These are phyloP conservation scores for Aplodontia rufa DNA, from an alignment of 2,113 vertebrate genomes.

Conservation along the genomic window DNA sequence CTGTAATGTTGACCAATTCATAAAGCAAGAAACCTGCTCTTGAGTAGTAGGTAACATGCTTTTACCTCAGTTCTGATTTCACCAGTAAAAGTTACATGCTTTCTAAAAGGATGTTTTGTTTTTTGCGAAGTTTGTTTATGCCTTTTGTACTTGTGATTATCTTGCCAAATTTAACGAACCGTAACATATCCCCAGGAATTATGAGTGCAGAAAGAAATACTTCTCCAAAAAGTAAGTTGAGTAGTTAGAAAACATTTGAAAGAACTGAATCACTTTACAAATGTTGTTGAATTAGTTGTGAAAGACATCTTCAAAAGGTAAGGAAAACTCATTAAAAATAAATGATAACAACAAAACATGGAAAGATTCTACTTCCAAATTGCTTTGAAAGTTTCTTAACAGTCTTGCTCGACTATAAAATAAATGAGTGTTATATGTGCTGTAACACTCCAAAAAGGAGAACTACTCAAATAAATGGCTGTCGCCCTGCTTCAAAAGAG, in stretches of 20 bases:
- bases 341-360: background rate
- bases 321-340: background rate
- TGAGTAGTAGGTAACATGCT: background rate
- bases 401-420: background rate
- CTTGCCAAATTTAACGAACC: background rate
- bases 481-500: background rate
- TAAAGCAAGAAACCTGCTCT: background rate
- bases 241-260: background rate
- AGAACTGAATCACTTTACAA: background rate
- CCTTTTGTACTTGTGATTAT: background rate
- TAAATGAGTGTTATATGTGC: background rate
- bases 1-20: background rate
- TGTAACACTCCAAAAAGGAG: background rate
- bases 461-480: background rate
- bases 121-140: background rate
- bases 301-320: too few relatives aligned
- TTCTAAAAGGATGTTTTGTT: background rate
- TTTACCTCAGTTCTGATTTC: background rate
- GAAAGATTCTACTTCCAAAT: background rate
- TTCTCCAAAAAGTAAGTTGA: background rate
- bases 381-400: background rate
- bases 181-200: background rate
- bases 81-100: background rate
- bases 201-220: background rate
- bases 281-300: background rate